These are phyloP conservation scores for Cetoscarus ocellatus DNA, from an alignment of 2,797 vertebrate genomes.

Conservation along the genomic window DNA sequence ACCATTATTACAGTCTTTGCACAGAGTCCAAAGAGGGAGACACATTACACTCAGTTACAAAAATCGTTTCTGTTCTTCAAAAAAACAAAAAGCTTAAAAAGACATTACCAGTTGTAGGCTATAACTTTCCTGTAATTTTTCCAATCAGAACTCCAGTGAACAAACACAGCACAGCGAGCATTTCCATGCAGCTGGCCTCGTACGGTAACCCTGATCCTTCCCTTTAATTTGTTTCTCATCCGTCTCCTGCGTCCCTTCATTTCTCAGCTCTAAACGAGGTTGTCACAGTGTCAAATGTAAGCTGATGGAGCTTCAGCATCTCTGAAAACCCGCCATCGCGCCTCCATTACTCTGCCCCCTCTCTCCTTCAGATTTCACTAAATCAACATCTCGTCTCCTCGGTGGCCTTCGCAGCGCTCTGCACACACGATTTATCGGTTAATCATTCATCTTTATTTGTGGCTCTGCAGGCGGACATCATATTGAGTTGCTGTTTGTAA, in stretches of 20 bases:
- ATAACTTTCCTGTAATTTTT: no score
- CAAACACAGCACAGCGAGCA: neutral
- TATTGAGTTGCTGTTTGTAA: conserved; percentile 17
- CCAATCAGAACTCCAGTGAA: neutral
- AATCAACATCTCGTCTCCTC: conserved; percentile 42
- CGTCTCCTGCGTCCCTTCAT: conserved; percentile 19
- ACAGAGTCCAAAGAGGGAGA: no score
- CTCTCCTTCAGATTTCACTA: conserved; percentile 39
- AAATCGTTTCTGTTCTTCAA: no score
- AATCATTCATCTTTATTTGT: conserved; percentile 50
- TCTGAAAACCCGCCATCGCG: conserved; percentile 6
- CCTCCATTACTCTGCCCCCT: conserved; percentile 9
- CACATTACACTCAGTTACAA: no score
- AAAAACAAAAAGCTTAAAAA: no score
- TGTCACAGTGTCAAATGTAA: conserved; percentile 53
- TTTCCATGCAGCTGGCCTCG: conserved; percentile 24
- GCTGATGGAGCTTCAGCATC: conserved; percentile 49
- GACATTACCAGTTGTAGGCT: neutral
- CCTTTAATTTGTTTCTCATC: neutral
- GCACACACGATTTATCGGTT: conserved; percentile 28
- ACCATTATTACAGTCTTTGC: no score
- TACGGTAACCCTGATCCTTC: conserved; percentile 1
- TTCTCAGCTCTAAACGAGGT: conserved; percentile 46
- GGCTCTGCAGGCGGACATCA: conserved; percentile 11
- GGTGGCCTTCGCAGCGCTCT: conserved; percentile 14